Evolutionary conservation across 2,113 vertebrate genomes (phyloP).

Genomic region (Lepisosteus osseus): DNA sequence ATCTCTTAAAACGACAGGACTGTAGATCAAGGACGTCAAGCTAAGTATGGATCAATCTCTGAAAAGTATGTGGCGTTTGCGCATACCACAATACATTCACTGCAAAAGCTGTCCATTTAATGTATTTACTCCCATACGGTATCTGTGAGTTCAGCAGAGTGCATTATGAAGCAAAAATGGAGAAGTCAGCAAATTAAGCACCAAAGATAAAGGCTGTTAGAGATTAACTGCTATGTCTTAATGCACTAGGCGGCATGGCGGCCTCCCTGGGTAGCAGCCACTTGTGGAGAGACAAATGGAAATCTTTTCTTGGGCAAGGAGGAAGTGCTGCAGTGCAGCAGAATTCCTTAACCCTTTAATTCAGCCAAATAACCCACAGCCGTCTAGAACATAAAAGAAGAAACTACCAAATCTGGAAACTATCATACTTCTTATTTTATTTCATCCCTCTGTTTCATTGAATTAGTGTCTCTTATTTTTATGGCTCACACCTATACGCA

Average conservation of each 20-base stretch:
- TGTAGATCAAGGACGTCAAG: neutral
- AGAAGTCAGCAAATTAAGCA: conserved; percentile 3
- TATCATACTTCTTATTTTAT: no score
- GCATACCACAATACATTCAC: neutral
- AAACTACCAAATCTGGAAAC: no score
- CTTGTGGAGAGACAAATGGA: neutral
- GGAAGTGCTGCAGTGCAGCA: no score
- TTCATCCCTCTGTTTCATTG: no score
- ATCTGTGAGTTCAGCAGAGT: conserved; percentile 22
- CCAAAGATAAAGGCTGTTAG: neutral
- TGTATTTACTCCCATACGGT: neutral
- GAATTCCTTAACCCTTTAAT: no score
- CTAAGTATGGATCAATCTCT: neutral
- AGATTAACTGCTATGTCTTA: neutral
- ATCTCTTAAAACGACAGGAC: neutral
- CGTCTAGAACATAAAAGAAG: no score
- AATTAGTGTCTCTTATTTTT: no score
- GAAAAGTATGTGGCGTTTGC: neutral
- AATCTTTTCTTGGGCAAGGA: neutral
- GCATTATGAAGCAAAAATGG: neutral
- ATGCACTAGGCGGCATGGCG: neutral
- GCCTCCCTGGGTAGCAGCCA: neutral
- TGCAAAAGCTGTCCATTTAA: neutral
- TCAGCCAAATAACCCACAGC: no score
- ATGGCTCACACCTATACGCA: no score